Evolutionary conservation across 2,797 vertebrate species (phyloP), one percentile per base, ranked within the genome.

Genomic region (Pipistrellus kuhlii): DNA sequence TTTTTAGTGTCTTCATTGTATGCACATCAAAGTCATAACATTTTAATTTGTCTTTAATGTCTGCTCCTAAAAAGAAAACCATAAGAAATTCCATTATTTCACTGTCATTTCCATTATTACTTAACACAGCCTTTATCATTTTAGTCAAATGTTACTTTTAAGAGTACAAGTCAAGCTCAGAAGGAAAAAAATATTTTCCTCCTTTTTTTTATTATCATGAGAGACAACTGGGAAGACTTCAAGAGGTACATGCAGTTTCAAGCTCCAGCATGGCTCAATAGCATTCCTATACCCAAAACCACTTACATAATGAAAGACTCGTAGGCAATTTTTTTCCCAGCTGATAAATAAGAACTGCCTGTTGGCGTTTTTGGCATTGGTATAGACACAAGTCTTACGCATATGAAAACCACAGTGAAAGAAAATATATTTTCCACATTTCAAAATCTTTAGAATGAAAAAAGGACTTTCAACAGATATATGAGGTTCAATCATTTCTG

Each of bases 11-110:
- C 98, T 99, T 99, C 98, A 99, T 98, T 88, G 98, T 99, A 96
- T 99, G 98, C 69, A 98, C 98, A 95, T 98, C 98, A 21, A 98
- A 98, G 97, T 98, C 98, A 0, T 98, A 98, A 96, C 98, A 98
- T 96, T 99, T 98, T 96, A 99, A 98, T 98, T 99, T 99, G 98
- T 99, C 99, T 94, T 99, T 99, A 96, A 99, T 99, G 96, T 99
- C 99, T 20, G 99, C 99, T 97, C 99, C 99, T 99, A 96, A 93
- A 95, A 98, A 96, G 97, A 91, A 97, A 97, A 91, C 92, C 71
- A 78, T 12, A 81, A 94, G 44, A 94, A 86, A 86, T 41, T 41
- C 55, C 62, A 75, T 35, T 41, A 73, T 14, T 51, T 44, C 57
- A 2, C 57, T 73, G 27, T n/a, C 71, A 51, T 88, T 85, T n/a